phyloP scores from a whole-genome alignment of 2,113 vertebrate genomes.

The Philantomba maxwellii region DNA sequence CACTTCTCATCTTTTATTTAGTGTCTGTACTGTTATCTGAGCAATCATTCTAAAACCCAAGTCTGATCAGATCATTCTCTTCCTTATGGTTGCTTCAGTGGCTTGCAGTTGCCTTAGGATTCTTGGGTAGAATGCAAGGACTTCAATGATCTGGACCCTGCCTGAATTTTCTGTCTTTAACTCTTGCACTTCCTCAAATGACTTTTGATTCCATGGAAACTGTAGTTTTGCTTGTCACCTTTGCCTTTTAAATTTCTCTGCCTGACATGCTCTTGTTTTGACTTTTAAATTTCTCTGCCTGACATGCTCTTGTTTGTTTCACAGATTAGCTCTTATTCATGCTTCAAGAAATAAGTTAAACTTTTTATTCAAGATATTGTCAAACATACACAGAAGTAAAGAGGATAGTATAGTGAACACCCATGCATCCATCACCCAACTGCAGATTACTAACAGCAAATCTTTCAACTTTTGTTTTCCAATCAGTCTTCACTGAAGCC shows the following conservation, averaged over 20 bases:
- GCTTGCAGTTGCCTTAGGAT: background rate
- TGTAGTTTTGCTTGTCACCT: background rate
- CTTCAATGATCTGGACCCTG: background rate
- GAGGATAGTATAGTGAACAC: background rate
- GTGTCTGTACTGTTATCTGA: background rate
- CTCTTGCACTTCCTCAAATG: background rate
- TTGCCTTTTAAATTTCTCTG: background rate
- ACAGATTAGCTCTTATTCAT: background rate
- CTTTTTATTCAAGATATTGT: background rate
- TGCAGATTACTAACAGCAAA: background rate
- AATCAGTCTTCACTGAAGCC: background rate
- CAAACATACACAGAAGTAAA: background rate
- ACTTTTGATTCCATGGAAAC: background rate
- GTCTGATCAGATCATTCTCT: background rate
- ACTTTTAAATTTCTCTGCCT: background rate
- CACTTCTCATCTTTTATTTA: background rate
- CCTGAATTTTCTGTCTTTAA: background rate
- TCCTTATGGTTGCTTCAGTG: background rate
- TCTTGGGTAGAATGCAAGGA: background rate
- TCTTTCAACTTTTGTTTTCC: background rate
- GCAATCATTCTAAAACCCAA: background rate
- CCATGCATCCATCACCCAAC: background rate
- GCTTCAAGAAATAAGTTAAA: background rate
- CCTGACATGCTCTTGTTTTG: background rate
- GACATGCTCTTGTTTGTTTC: background rate